These are phyloP conservation scores for Heliconius melpomene DNA, from an alignment of 1,140 invertebrate species.

Conservation along the genomic window DNA sequence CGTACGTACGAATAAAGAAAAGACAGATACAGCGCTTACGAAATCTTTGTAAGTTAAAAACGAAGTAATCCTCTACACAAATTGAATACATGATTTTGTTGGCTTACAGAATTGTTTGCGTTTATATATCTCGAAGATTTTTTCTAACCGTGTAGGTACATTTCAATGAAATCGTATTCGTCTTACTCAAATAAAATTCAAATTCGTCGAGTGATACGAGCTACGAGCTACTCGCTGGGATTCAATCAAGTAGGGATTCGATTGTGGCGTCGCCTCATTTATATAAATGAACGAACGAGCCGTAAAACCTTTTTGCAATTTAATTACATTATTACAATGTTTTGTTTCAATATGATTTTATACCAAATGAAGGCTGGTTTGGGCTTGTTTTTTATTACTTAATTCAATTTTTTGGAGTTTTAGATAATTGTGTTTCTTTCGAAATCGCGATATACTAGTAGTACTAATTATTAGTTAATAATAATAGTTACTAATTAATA, in stretches of 20 bases:
- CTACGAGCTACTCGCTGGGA: constrained; percentile 50
- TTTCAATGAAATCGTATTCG: constrained; percentile 65
- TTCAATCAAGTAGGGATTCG: constrained; percentile 69
- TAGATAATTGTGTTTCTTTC: no score
- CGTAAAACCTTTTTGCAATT: constrained; percentile 29
- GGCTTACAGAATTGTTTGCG: constrained; percentile 57
- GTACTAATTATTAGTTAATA: no score
- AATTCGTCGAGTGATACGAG: constrained; percentile 56
- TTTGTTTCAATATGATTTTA: constrained; percentile 22
- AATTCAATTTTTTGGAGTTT: no score
- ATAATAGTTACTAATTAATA: no score
- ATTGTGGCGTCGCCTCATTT: constrained; percentile 57
- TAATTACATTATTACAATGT: constrained; percentile 33
- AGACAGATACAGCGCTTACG: constrained; percentile 18
- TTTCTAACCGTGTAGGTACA: constrained; percentile 53
- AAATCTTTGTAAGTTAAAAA: constrained; percentile 20
- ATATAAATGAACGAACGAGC: constrained; percentile 54
- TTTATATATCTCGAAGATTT: constrained; percentile 50
- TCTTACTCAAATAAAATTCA: constrained; percentile 68
- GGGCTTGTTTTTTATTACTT: no score
- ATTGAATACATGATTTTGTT: constrained; percentile 70
- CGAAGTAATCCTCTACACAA: constrained; percentile 44
- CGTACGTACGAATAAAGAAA: constrained; percentile 12
- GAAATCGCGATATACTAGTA: no score
- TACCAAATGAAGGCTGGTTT: not conserved